A percentile compares a stretch with the other conserved stretches of the same genome.
Conservation (phyloP, 2,888 invertebrate species). For the Pseudococcus viburni region DNA sequence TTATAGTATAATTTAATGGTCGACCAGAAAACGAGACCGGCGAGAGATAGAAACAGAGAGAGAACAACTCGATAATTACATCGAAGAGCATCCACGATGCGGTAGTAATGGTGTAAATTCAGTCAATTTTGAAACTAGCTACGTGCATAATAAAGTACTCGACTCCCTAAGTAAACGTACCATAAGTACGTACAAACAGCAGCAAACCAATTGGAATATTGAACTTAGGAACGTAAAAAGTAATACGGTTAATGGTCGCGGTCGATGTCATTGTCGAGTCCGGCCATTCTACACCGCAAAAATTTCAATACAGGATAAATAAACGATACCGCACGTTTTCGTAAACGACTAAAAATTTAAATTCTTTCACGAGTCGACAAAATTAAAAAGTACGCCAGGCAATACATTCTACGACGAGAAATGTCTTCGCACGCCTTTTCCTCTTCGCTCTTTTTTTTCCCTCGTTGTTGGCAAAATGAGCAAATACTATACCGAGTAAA, state of each 20-base stretch:
- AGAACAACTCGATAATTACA: no score
- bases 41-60: no score
- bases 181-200: background rate
- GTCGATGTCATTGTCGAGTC: background rate
- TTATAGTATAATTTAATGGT: no score
- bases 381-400: slow-evolving; percentile 30
- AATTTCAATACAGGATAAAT: background rate
- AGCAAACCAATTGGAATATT: background rate
- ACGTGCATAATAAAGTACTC: no score
- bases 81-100: no score
- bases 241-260: background rate
- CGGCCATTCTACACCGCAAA: background rate
- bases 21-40: no score
- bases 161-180: background rate
- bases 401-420: slow-evolving; percentile 6
- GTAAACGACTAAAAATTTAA: slow-evolving; percentile 22
- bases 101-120: no score
- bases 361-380: slow-evolving; percentile 29
- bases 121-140: background rate
- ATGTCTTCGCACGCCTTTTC: background rate
- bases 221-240: background rate
- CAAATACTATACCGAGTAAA: slow-evolving; percentile 28
- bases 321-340: background rate
- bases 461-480: background rate
- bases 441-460: background rate